Percentiles rank a stretch among this genome's conserved stretches.
These are phyloP conservation scores for Cotesia congregata DNA, from an alignment of 2,888 invertebrate species.

Conservation along the genomic window DNA sequence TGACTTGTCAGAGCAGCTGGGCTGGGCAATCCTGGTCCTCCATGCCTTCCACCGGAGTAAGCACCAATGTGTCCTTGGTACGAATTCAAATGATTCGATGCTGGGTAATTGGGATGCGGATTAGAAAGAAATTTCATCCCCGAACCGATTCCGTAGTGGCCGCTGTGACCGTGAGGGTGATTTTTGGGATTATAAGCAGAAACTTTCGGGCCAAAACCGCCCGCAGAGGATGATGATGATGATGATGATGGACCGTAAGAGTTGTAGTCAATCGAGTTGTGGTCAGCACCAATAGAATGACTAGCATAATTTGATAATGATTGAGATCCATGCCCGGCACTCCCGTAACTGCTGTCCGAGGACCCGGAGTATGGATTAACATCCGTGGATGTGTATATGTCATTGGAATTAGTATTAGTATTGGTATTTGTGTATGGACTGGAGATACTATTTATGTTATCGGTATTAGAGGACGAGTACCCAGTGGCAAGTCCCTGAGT, in stretches of 20 bases:
- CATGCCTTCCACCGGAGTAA: conserved; percentile 30
- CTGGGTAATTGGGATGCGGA: conserved; percentile 35
- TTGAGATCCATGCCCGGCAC: conserved; percentile 29
- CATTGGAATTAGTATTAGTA: conserved; percentile 6
- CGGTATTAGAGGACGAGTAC: conserved; percentile 38
- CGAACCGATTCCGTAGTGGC: conserved; percentile 38
- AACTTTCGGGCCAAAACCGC: conserved; percentile 42
- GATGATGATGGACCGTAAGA: conserved; percentile 33
- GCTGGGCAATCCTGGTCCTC: conserved; percentile 17
- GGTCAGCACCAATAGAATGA: conserved; percentile 36
- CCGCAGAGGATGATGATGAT: conserved; percentile 39
- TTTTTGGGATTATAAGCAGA: conserved; percentile 37
- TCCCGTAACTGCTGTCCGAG: conserved; percentile 31
- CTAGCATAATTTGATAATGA: conserved; percentile 40
- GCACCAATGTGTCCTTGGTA: conserved; percentile 25
- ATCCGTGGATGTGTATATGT: conserved; percentile 44
- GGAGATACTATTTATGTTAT: conserved; percentile 43
- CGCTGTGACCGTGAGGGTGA: conserved; percentile 30
- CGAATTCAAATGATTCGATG: conserved; percentile 23
- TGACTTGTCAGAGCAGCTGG: not conserved
- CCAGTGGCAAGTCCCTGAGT: conserved; percentile 41
- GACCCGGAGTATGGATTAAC: conserved; percentile 39
- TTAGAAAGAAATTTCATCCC: conserved; percentile 30
- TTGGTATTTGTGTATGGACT: conserved; percentile 47
- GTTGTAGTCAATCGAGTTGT: conserved; percentile 40